Percentiles rank a stretch among this genome's conserved stretches.
These are phyloP conservation scores for Columba livia DNA, from an alignment of 2,113 vertebrate genomes.

Conservation along the genomic window DNA sequence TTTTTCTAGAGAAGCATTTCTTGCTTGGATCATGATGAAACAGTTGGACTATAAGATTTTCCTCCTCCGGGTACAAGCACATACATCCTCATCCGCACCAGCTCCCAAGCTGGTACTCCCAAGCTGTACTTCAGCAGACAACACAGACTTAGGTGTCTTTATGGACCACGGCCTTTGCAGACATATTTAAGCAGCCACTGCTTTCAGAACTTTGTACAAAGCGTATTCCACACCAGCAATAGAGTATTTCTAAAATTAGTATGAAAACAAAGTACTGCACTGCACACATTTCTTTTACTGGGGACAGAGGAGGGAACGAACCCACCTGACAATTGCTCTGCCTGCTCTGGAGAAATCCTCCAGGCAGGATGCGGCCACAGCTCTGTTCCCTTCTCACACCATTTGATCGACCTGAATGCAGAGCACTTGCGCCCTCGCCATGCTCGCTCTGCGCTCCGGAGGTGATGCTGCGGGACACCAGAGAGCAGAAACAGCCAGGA, in stretches of 20 bases:
- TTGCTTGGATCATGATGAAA: neutral
- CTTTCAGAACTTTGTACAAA: neutral
- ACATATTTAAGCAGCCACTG: neutral
- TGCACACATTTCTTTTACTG: fast-evolving
- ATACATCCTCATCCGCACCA: fast-evolving
- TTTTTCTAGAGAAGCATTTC: neutral
- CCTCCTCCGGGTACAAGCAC: neutral
- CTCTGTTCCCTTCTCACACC: neutral
- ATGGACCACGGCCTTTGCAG: neutral
- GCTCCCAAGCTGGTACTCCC: neutral
- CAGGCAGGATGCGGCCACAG: neutral
- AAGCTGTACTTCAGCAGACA: neutral
- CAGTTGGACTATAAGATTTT: neutral
- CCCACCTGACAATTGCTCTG: neutral
- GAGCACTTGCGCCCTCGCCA: neutral
- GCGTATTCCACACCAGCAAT: neutral
- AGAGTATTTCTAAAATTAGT: neutral
- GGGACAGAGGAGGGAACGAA: neutral
- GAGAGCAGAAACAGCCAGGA: neutral
- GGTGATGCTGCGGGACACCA: neutral
- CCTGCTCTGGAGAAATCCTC: neutral
- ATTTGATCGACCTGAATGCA: neutral
- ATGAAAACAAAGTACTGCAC: neutral
- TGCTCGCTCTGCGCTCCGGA: neutral
- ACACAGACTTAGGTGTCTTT: fast-evolving